Percentiles rank a stretch among this genome's conserved stretches.
phyloP scores from a whole-genome alignment of 2,113 vertebrate genomes.

The Columba livia region DNA sequence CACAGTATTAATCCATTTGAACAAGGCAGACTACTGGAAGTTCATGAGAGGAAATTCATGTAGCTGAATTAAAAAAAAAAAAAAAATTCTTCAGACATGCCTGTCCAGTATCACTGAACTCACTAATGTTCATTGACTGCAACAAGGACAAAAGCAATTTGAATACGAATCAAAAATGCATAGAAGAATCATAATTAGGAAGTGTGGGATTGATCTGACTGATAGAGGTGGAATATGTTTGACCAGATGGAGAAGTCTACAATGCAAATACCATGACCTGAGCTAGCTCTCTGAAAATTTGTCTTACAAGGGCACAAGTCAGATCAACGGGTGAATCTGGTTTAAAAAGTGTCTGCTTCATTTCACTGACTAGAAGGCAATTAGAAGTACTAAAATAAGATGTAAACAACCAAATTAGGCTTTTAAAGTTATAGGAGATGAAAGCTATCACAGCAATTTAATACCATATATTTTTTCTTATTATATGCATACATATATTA shows the following conservation, averaged over 20 bases:
- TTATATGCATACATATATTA: not conserved
- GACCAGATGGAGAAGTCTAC: not conserved
- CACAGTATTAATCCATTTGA: conserved; percentile 23
- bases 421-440: not conserved
- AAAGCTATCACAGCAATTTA: not conserved
- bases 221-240: not conserved
- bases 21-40: not conserved
- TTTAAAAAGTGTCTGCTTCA: not conserved
- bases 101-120: not conserved
- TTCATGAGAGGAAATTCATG: not conserved
- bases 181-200: not conserved
- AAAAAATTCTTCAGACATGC: not conserved
- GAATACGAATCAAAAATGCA: not conserved
- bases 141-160: not conserved
- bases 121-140: not conserved
- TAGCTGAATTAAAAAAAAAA: not conserved
- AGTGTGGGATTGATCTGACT: not conserved
- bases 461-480: not conserved
- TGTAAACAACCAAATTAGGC: not conserved
- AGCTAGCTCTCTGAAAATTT: not conserved
- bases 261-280: not conserved
- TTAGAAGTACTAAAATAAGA: not conserved
- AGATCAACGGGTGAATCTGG: not conserved
- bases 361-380: not conserved
- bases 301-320: not conserved